phyloP scores from a whole-genome alignment of 2,888 invertebrate species.

The Netelia fuscicornis region DNA sequence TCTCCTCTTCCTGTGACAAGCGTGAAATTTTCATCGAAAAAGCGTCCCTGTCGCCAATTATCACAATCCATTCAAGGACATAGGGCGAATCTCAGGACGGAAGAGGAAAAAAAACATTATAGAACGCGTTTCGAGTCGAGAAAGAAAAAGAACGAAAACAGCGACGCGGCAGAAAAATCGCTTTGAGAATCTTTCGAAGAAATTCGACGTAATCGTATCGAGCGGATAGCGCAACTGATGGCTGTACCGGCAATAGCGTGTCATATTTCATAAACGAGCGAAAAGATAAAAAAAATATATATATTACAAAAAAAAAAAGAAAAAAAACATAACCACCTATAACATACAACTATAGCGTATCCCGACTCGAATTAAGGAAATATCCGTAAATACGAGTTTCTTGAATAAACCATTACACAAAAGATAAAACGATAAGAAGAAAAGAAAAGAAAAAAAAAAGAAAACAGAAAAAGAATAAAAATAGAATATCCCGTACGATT shows the following conservation, averaged over 20 bases:
- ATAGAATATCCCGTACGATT: conserved; percentile 27
- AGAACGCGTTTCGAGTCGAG: conserved; percentile 17
- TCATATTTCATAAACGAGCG: conserved; percentile 61
- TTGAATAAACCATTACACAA: conserved; percentile 25
- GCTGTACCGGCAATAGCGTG: conserved; percentile 71
- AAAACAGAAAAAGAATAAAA: not conserved
- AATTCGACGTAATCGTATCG: conserved; percentile 56
- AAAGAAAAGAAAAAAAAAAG: no score
- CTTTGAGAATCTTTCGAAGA: conserved; percentile 35
- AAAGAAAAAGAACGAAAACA: conserved; percentile 34
- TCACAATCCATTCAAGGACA: conserved; percentile 54
- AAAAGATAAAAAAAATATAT: conserved; percentile 28
- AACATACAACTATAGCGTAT: conserved; percentile 45
- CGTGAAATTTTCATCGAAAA: conserved; percentile 51
- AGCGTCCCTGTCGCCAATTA: not conserved
- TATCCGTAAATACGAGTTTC: conserved; percentile 54
- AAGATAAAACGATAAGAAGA: not conserved
- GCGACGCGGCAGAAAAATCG: conserved; percentile 16
- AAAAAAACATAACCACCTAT: conserved; percentile 23
- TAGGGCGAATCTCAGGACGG: conserved; percentile 65
- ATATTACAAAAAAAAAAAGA: conserved; percentile 14
- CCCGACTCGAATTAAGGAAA: conserved; percentile 41
- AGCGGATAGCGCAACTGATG: conserved; percentile 53
- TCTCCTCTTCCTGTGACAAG: conserved; percentile 59
- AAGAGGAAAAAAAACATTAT: conserved; percentile 48